Base-by-base conservation (phyloP, 2,888 invertebrate species). In the Cetonia aurata region DNA sequence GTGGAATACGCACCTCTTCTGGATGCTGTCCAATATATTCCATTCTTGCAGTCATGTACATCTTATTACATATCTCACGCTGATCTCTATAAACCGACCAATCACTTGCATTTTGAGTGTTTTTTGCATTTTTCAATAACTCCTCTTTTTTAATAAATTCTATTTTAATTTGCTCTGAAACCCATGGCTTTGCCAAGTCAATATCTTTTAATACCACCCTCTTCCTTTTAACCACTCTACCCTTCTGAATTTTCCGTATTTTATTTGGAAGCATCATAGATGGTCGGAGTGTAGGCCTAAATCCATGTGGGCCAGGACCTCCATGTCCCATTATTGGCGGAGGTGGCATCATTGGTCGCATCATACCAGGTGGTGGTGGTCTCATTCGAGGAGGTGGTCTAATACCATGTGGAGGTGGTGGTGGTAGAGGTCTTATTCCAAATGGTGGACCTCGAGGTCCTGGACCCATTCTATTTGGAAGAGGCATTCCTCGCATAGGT, bases 11-110 rank as follows among this genome's bases (percentile, higher is more conserved):
- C 81, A 87, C 86, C 85, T 86, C 86, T 75, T 84, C 84, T 15
- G 84, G 84, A 80, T 86, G 85, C 78, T 86, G 87, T 80, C 87
- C 87, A 74, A 86, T 84, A 80, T 87, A 87, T 74, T 86, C 86
- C 78, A 86, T 82, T 72, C 88, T 87, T 1, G 89, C 88, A 60
- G 85, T 83, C 71, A 86, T 86, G 75, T 89, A 88, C 81, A 89
- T 83, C 57, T 86, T 85, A 52, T 86, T 86, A 75, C 89, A 89
- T 77, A 87, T 88, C 75, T 88, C 88, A 56, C 88, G 85, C 76
- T 89, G 89, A 55, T 86, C 86, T 77, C 88, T 87, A 77, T 87
- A 89, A 62, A 85, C 85, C 9, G 87, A 86, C 85, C 89, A 89
- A 72, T 88, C 86, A 12, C 86, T 85, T 71, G 87, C 86, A 65